Conservation (phyloP, 2,113 vertebrate genomes). For the Peromyscus polionotus region DNA sequence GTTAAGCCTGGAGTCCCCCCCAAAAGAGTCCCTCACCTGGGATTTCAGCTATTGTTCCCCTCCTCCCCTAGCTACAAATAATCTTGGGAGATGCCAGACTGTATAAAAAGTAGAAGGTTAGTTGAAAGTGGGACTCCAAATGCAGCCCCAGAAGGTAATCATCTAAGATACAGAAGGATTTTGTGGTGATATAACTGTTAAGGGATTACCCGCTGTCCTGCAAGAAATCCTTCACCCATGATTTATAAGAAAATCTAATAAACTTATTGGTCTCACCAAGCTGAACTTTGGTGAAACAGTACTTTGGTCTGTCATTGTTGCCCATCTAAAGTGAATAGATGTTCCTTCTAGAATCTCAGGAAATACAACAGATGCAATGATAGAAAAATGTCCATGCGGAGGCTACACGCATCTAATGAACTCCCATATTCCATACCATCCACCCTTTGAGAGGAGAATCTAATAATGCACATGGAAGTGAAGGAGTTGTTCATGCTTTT, state of each 20-base stretch:
- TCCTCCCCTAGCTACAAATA: no score
- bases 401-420: rapidly evolving
- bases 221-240: neutral
- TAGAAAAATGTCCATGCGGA: no score
- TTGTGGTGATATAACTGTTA: neutral
- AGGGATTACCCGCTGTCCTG: neutral
- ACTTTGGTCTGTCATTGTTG: neutral
- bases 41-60: neutral
- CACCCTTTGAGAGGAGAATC: neutral
- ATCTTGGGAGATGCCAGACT: neutral
- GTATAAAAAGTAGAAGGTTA: neutral
- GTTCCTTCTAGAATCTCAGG: neutral
- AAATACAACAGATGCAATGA: neutral
- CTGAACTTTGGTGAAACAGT: neutral
- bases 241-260: neutral
- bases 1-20: neutral
- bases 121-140: neutral
- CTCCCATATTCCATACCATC: neutral
- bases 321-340: neutral
- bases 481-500: neutral
- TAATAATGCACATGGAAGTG: neutral
- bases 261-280: neutral
- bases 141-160: neutral
- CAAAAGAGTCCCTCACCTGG: neutral
- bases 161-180: neutral